Base-by-base conservation (phyloP, 2,797 vertebrate species). In the Emydoidea blandingii region DNA sequence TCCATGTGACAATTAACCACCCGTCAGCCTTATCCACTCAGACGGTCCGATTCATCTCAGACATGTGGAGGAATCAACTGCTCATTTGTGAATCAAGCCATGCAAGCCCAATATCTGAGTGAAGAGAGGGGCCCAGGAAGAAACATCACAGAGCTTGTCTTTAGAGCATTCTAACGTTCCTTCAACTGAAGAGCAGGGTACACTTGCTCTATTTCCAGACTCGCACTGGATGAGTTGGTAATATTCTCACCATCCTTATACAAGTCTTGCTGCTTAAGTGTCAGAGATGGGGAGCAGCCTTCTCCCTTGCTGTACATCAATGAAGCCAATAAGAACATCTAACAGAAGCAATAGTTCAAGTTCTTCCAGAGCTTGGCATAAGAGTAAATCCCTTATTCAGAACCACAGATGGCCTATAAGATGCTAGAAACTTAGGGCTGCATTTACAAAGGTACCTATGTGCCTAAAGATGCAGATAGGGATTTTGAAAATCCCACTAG, bases 1-100 rank as follows among this genome's bases (percentile, higher is more conserved):
- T 98, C 98, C 97, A 98, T 0, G 53, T 98, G 97, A 93, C 93
- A 97, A 97, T 97, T 97, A 98, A 87, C 96, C 97, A 97, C 95
- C 96, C 86, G 25, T 97, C 95, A 98, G 97, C 96, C 97, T 97
- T 97, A 95, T 96, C 96, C 97, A 96, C 96, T 97, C 89, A 96
- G 94, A 97, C 94, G 88, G 95, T 96, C 94, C 93, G 92, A 85
- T n/a, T 25, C 83, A 92, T 94, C 87, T 89, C 52, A 86, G 94
- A 94, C 85, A 96, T 88, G 87, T 91, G 89, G 79, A 96, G 90
- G 92, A 97, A 94, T 10, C 87, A 95, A 95, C 96, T 97, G 98
- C 94, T 97, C 88, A 92, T 94, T 97, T 97, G 85, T 89, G 89
- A 93, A 95, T 94, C 91, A 93, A 94, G 89, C 84, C 90, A 80